Conservation (phyloP, 1,140 invertebrate genomes). For the Acromyrmex charruanus region DNA sequence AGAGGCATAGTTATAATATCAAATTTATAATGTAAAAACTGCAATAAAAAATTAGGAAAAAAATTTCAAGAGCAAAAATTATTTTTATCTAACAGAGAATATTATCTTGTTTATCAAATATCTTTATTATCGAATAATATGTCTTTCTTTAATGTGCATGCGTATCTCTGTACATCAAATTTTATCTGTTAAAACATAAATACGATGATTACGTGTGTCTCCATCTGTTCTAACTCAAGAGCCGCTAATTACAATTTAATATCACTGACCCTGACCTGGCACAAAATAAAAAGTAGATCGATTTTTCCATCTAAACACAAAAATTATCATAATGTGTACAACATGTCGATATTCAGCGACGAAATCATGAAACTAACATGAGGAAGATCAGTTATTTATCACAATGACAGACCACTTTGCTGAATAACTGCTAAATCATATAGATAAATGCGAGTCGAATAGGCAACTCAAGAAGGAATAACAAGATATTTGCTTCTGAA, state of each 20-base stretch:
- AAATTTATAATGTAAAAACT: background rate
- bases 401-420: slow-evolving; percentile 38
- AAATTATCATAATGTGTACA: slow-evolving; percentile 79
- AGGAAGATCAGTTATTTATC: slow-evolving; percentile 58
- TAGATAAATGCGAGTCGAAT: slow-evolving; percentile 9
- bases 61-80: background rate
- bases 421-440: slow-evolving; percentile 52
- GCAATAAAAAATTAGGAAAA: background rate
- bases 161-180: background rate
- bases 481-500: slow-evolving; percentile 29
- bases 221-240: background rate
- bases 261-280: slow-evolving; percentile 10
- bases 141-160: background rate
- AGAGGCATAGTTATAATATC: background rate
- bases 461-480: slow-evolving; percentile 20
- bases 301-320: slow-evolving; percentile 5
- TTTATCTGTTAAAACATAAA: background rate
- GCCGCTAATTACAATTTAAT: slow-evolving; percentile 26
- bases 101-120: background rate
- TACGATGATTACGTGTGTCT: background rate
- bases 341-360: slow-evolving; percentile 71
- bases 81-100: background rate
- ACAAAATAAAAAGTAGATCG: background rate
- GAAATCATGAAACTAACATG: slow-evolving; percentile 56
- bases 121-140: background rate